Conservation (phyloP, 1,140 invertebrate species). For the Drosophila truncata region DNA sequence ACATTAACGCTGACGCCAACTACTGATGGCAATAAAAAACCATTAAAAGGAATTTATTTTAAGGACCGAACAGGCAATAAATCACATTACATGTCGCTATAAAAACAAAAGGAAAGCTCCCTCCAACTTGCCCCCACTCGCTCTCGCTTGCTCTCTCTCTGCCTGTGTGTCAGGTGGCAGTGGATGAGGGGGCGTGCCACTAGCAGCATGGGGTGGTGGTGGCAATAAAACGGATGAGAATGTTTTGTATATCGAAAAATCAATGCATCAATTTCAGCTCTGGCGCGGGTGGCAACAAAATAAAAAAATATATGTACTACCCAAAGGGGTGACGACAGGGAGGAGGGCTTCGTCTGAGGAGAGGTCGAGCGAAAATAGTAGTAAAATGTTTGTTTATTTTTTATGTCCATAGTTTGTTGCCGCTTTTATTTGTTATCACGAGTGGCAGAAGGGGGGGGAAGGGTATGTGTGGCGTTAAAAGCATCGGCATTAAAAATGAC, state of each 20-base stretch:
- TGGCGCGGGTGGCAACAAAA: background rate
- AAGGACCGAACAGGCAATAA: constrained; percentile 81
- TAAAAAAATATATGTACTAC: background rate
- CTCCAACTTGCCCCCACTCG: no score
- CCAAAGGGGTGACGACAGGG: constrained; percentile 25
- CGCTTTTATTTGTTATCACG: constrained; percentile 57
- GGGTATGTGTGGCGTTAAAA: constrained; percentile 54
- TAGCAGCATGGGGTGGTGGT: constrained; percentile 4
- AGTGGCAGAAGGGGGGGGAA: constrained; percentile 6
- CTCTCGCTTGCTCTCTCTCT: background rate
- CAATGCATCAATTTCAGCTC: constrained; percentile 66
- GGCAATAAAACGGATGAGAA: constrained; percentile 68
- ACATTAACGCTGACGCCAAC: constrained; percentile 80
- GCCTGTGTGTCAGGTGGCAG: constrained; percentile 47
- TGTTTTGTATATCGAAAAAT: constrained; percentile 78
- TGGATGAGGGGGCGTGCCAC: constrained; percentile 35
- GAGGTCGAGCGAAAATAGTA: constrained; percentile 48
- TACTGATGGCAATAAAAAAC: constrained; percentile 82
- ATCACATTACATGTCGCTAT: constrained; percentile 80
- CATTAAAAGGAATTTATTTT: constrained; percentile 83
- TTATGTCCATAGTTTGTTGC: constrained; percentile 78
- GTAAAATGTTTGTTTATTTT: constrained; percentile 67
- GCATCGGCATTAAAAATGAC: constrained; percentile 73
- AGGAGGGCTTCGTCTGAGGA: background rate
- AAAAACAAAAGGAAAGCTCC: constrained; percentile 70